phyloP scores from a whole-genome alignment of 2,113 vertebrate species.

The Panurus biarmicus region DNA sequence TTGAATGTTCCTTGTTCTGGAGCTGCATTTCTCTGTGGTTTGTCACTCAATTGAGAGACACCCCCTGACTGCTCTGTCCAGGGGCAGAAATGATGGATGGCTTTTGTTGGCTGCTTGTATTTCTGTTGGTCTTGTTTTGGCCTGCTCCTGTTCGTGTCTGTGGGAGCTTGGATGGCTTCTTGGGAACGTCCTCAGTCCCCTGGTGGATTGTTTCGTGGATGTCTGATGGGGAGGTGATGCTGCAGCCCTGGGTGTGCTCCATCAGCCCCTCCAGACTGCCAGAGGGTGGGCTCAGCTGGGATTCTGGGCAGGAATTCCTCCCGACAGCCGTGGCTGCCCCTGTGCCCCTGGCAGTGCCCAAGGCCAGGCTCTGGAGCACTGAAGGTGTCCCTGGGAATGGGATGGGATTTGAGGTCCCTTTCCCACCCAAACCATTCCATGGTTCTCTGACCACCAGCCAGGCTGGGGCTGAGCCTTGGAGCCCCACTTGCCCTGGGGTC shows the following conservation, averaged over 20 bases:
- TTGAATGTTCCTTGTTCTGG: background rate
- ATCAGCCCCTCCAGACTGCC: background rate
- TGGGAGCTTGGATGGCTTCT: background rate
- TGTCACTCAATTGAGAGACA: background rate
- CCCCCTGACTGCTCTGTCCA: background rate
- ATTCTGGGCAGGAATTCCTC: background rate
- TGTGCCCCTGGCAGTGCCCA: background rate
- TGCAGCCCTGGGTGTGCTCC: background rate
- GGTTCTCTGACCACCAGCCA: background rate
- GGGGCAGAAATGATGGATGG: background rate
- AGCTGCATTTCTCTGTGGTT: background rate
- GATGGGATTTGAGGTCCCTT: background rate
- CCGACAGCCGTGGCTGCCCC: background rate
- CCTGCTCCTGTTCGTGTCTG: background rate
- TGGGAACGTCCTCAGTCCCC: background rate
- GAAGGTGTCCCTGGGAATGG: background rate
- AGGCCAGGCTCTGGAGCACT: background rate
- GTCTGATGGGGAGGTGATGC: background rate
- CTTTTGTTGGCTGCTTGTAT: no score
- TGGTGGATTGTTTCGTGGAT: background rate
- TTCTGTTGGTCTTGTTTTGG: background rate
- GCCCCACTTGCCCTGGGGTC: background rate
- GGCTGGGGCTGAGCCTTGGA: background rate
- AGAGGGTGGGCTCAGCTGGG: rapidly evolving
- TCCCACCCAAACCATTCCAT: background rate